Evolutionary conservation across 2,113 vertebrate genomes (phyloP).

Genomic region (Mola mola): DNA sequence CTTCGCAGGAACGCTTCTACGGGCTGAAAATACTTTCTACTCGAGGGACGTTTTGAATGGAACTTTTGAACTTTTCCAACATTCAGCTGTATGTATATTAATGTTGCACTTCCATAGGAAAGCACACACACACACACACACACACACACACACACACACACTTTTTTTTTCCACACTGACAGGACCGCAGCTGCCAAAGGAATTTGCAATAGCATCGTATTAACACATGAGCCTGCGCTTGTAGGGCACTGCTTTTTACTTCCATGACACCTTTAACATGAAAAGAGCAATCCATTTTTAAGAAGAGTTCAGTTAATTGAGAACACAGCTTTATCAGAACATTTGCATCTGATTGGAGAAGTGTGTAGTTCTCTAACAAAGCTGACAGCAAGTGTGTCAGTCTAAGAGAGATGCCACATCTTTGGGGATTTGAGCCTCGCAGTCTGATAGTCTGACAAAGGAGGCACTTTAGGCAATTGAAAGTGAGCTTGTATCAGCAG

Average conservation of each 20-base stretch:
- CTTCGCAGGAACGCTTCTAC: slow-evolving; percentile 31
- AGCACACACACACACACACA: neutral
- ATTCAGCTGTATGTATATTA: slow-evolving; percentile 30
- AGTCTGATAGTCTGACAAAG: slow-evolving; percentile 64
- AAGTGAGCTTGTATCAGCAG: slow-evolving; percentile 74
- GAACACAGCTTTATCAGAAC: slow-evolving; percentile 28
- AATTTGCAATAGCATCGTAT: no score
- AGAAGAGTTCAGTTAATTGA: slow-evolving; percentile 2
- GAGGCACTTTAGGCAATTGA: slow-evolving; percentile 72
- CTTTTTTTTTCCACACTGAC: no score
- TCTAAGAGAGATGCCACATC: slow-evolving; percentile 53
- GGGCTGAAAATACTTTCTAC: slow-evolving; percentile 42
- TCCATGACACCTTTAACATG: no score
- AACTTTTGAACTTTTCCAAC: slow-evolving; percentile 35
- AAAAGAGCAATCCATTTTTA: no score
- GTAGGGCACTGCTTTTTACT: no score
- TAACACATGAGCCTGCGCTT: no score
- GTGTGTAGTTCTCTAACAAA: slow-evolving; percentile 39
- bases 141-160: neutral
- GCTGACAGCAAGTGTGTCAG: slow-evolving; percentile 32
- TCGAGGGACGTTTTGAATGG: slow-evolving; percentile 23
- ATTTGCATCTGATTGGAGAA: slow-evolving; percentile 22
- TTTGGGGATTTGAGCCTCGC: slow-evolving; percentile 53
- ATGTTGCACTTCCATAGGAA: slow-evolving; percentile 27
- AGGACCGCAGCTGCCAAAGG: slow-evolving; percentile 6